Evolutionary conservation across 2,797 vertebrate genomes (phyloP), one percentile per base, ranked within the genome.

Genomic region (Argentina silus): DNA sequence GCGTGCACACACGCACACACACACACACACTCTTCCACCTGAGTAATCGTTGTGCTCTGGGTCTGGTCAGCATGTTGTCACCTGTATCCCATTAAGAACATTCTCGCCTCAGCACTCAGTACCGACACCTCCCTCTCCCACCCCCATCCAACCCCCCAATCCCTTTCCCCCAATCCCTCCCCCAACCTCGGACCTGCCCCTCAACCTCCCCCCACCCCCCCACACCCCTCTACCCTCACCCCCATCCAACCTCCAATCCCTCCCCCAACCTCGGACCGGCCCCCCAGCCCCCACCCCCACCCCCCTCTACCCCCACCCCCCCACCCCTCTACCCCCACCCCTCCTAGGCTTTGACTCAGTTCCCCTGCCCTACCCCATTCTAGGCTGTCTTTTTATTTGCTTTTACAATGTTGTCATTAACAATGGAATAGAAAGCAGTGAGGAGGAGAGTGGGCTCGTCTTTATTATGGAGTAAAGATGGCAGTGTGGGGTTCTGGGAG

Each of bases 11-110:
- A 9, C 6, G 36, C 61, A 69, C 51, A 47, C 12, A 67, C 57
- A 45, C 36, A 23, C 77, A 81, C 56, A 77, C 73, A 72, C 76
- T 78, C 81, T 73, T 83, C 77, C 65, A 84, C 87, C 86, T 85
- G 85, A 90, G 85, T 91, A 90, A 91, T 91, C 84, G 87, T 86
- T 88, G 86, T 89, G 88, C 88, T 87, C 84, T 87, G 86, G 75
- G 88, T 88, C 81, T 91, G 92, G 91, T 92, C 90, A 91, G 91
- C 90, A 91, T 88, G 91, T 91, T 89, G 91, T 93, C 93, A 94
- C 92, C 91, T 93, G 91, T 89, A 89, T 92, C 87, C 87, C 85
- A 91, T 94, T 94, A 93, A 80, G 81, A 90, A 88, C 86, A 91
- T 89, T 91, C 86, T 92, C 87, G 90, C 84, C 86, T 90, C 91